Percentiles rank a stretch among this genome's conserved stretches.
These are phyloP conservation scores for Gracilinanus agilis DNA, from an alignment of 2,113 vertebrate species.

Conservation along the genomic window DNA sequence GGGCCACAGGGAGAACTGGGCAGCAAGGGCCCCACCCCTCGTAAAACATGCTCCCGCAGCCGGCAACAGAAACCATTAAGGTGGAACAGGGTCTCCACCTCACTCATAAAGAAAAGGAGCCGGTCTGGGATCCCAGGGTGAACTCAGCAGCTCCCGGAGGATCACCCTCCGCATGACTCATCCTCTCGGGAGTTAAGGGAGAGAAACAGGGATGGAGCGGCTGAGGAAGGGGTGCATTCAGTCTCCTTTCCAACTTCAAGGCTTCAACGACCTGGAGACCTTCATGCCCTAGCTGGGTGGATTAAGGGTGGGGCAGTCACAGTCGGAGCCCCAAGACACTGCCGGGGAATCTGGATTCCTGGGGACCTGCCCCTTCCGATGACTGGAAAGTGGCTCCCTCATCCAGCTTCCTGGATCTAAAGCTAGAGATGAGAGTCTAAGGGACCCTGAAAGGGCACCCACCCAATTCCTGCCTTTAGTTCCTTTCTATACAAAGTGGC, in stretches of 20 bases:
- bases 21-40: slow-evolving; percentile 86
- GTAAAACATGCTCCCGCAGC: slow-evolving; percentile 89
- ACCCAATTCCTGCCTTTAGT: not conserved
- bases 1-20: slow-evolving; percentile 85
- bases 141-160: slow-evolving; percentile 80
- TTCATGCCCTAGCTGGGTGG: not conserved
- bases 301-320: not conserved
- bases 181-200: not conserved
- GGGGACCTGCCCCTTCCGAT: not conserved
- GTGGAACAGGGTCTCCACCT: slow-evolving; percentile 87
- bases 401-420: not conserved
- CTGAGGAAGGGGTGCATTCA: not conserved
- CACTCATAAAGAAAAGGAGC: slow-evolving; percentile 83
- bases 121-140: slow-evolving; percentile 76
- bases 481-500: not conserved
- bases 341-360: slow-evolving; percentile 53
- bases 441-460: not conserved
- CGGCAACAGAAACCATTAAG: slow-evolving; percentile 90
- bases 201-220: not conserved
- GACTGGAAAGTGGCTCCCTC: not conserved
- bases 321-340: slow-evolving; percentile 1
- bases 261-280: not conserved
- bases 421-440: not conserved
- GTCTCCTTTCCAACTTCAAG: not conserved
- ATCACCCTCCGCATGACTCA: not conserved